Conservation (phyloP, 1,140 invertebrate species). For the Prorops nasuta region DNA sequence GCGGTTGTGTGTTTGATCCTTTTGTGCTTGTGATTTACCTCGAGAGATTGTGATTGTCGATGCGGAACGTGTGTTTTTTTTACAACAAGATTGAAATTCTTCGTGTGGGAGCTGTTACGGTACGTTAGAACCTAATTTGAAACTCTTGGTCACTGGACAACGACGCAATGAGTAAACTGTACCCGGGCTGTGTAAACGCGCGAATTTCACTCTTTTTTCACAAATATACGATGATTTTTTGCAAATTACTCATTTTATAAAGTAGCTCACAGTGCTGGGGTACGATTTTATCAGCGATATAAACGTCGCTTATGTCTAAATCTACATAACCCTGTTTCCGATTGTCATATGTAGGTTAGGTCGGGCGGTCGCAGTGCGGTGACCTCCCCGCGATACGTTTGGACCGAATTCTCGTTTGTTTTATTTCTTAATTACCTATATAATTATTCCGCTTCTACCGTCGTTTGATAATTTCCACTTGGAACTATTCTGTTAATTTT, state of each 20-base stretch:
- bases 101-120: conserved; percentile 28
- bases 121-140: conserved; percentile 28
- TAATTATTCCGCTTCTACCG: not conserved
- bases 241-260: too few species aligned
- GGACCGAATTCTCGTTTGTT: conserved; percentile 6
- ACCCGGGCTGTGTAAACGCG: conserved; percentile 19
- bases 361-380: conserved; percentile 37
- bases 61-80: conserved; percentile 36
- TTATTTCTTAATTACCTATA: not conserved
- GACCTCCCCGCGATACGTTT: conserved; percentile 28
- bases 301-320: not conserved
- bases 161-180: conserved; percentile 35
- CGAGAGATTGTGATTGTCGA: conserved; percentile 24
- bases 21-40: conserved; percentile 37
- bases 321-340: conserved; percentile 30
- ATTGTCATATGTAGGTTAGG: conserved; percentile 45
- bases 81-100: conserved; percentile 22
- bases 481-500: too few species aligned
- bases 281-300: too few species aligned
- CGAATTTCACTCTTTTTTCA: conserved; percentile 6
- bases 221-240: not conserved
- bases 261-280: too few species aligned
- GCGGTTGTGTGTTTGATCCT: conserved; percentile 34
- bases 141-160: conserved; percentile 17
- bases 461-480: not conserved